Evolutionary conservation across 2,113 vertebrate species (phyloP).

Genomic region (Pristiophorus japonicus): DNA sequence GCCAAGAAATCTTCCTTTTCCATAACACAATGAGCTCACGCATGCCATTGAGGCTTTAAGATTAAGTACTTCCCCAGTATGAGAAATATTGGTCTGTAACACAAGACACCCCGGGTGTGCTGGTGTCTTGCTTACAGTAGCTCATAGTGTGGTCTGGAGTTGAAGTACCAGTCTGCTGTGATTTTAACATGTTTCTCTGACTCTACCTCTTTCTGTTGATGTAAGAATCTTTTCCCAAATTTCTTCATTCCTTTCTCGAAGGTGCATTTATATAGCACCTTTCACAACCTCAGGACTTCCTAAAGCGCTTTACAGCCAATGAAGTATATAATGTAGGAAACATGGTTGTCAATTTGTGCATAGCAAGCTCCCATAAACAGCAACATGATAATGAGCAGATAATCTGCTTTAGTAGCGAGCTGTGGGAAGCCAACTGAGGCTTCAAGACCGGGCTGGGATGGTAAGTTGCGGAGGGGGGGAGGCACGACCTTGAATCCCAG

Average conservation of each 20-base stretch:
- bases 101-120: too few relatives aligned
- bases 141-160: not conserved
- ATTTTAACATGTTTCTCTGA: not conserved
- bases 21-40: not conserved
- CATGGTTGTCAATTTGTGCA: not conserved
- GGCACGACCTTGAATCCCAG: too few relatives aligned
- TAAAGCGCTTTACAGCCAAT: not conserved
- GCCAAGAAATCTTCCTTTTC: not conserved
- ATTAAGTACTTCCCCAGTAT: not conserved
- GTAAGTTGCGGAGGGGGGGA: too few relatives aligned
- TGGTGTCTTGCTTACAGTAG: not conserved
- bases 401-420: too few relatives aligned
- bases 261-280: not conserved
- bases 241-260: not conserved
- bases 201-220: not conserved
- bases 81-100: not conserved
- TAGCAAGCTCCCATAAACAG: not conserved
- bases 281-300: not conserved
- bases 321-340: not conserved
- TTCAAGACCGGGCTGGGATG: too few relatives aligned
- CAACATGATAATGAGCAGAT: not conserved
- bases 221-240: not conserved
- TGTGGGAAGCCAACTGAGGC: too few relatives aligned
- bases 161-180: not conserved
- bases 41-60: not conserved